Evolutionary conservation across 2,113 vertebrate genomes (phyloP).

Genomic region (Hippocampus barbouri): DNA sequence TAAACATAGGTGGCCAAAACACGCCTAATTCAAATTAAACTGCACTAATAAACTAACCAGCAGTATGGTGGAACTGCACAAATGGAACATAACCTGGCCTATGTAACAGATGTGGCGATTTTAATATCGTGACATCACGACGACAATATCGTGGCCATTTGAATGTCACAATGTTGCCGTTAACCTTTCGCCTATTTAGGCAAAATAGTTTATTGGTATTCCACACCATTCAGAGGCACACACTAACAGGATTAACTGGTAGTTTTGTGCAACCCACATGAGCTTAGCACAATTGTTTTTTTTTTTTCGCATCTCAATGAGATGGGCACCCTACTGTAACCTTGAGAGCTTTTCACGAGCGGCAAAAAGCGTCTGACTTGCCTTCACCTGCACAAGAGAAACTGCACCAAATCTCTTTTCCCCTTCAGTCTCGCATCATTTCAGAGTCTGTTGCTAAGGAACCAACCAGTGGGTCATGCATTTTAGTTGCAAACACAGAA

Average conservation of each 20-base stretch:
- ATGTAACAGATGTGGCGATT: too few relatives aligned
- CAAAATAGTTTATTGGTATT: conserved; percentile 11
- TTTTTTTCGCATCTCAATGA: conserved; percentile 15
- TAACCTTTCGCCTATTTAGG: neutral
- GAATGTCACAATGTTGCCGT: too few relatives aligned
- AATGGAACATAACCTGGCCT: too few relatives aligned
- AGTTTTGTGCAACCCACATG: neutral
- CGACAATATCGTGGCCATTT: too few relatives aligned
- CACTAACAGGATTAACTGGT: neutral
- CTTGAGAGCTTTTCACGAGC: conserved; percentile 31
- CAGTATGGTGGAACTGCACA: too few relatives aligned
- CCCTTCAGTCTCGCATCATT: conserved; percentile 70
- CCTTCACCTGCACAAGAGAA: conserved; percentile 65
- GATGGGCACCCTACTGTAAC: conserved; percentile 3
- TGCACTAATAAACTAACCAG: too few relatives aligned
- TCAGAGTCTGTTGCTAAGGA: conserved; percentile 78
- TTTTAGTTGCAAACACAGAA: conserved; percentile 61
- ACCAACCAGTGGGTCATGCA: conserved; percentile 70
- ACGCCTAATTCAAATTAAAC: too few relatives aligned
- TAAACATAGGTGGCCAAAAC: too few relatives aligned
- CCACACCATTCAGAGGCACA: neutral
- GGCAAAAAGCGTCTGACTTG: conserved; percentile 40
- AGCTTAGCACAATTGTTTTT: conserved; percentile 10
- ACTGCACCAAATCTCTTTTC: conserved; percentile 61
- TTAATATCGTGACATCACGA: too few relatives aligned